These are phyloP conservation scores for Drosophila birchii DNA, from an alignment of 2,888 invertebrate genomes.

Conservation along the genomic window DNA sequence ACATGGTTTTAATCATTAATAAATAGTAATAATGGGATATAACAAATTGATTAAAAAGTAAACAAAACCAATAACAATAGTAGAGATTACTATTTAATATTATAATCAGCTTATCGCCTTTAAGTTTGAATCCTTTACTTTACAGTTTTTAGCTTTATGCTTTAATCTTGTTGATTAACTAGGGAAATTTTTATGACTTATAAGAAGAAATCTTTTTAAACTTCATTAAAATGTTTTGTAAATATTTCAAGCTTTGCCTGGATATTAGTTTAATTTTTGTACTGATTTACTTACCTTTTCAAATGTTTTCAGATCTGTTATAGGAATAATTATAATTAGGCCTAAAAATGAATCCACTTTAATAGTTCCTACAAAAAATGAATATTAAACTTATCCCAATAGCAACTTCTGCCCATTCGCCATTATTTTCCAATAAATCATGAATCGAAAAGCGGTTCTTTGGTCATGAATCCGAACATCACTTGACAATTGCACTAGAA, in stretches of 20 bases:
- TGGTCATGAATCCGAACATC: constrained; percentile 17
- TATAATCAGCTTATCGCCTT: background rate
- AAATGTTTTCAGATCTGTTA: background rate
- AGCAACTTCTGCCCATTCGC: background rate
- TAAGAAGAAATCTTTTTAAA: background rate
- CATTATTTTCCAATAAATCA: background rate
- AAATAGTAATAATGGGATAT: constrained; percentile 35
- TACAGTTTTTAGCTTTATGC: too few relatives aligned
- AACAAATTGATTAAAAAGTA: background rate
- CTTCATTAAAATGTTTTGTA: background rate
- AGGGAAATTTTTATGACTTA: rapidly evolving
- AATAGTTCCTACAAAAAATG: background rate
- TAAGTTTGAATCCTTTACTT: background rate
- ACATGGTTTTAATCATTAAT: constrained; percentile 61
- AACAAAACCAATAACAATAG: background rate
- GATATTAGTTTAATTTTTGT: background rate
- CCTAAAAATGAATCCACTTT: background rate
- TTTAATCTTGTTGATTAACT: too few relatives aligned
- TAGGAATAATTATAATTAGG: background rate
- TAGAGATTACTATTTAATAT: background rate
- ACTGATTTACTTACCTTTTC: too few relatives aligned
- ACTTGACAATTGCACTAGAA: constrained; percentile 42
- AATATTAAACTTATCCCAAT: background rate
- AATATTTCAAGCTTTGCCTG: background rate
- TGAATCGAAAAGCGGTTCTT: background rate